These are phyloP conservation scores for Temnothorax nylanderi DNA, from an alignment of 1,140 invertebrate species.

Conservation along the genomic window DNA sequence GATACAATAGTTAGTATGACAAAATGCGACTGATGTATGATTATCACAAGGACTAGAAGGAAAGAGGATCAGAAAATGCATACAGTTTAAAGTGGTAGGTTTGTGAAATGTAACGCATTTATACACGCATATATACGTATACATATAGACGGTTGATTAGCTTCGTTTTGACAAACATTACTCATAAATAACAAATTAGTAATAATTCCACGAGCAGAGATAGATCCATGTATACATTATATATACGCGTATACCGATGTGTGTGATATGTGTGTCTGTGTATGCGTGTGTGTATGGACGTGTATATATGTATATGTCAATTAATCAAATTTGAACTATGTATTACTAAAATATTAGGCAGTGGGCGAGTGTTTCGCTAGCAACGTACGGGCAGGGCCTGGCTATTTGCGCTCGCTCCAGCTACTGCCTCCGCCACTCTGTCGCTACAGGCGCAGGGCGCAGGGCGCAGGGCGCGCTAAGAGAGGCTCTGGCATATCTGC, in stretches of 20 bases:
- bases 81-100: constrained; percentile 39
- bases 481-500: constrained; percentile 82
- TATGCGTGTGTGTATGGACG: background rate
- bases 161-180: background rate
- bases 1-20: constrained; percentile 56
- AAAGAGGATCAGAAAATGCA: constrained; percentile 25
- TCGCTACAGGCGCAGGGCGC: constrained; percentile 83
- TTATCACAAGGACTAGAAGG: constrained; percentile 53
- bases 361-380: constrained; percentile 83
- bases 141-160: constrained; percentile 27
- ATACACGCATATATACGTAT: constrained; percentile 60
- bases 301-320: constrained; percentile 67
- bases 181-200: background rate
- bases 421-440: constrained; percentile 83
- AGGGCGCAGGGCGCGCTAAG: constrained; percentile 76
- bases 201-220: constrained; percentile 11
- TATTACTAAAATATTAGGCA: constrained; percentile 83
- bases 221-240: constrained; percentile 19
- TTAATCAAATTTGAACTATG: constrained; percentile 76
- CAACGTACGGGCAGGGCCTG: constrained; percentile 85
- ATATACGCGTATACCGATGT: constrained; percentile 34
- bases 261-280: constrained; percentile 10
- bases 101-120: constrained; percentile 53
- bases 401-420: constrained; percentile 84
- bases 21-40: constrained; percentile 52